Base-by-base conservation (phyloP, 2,797 vertebrate species). In the Anguilla pacifica region DNA sequence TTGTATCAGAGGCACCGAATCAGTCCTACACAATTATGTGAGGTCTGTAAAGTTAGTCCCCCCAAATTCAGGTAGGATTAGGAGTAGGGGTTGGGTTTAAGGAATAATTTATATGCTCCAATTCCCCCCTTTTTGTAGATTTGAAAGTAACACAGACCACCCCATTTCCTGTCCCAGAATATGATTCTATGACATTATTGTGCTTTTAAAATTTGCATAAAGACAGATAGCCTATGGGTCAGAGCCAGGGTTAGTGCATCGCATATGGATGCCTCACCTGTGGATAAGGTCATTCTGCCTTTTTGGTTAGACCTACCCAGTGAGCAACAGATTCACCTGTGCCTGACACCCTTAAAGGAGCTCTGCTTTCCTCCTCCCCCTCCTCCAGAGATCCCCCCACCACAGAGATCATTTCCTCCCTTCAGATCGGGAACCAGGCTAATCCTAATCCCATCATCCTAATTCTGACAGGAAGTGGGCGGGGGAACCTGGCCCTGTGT, bases 391-490 rank as follows among this genome's bases (percentile, higher is more conserved):
- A 0, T 3, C 17, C 39, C 9, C 39, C 19, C 43, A 6, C 77
- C 25, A 43, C n/a, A 84, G 83, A 2, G 74, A 43, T 55, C 82
- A 55, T 31, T 53, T 13, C 49, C 49, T 46, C 4, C 82, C 17
- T 2, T 22, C 53, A 31, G n/a, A 3, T 84, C 64, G 28, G 61
- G 25, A 87, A 55, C 25, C 59, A 46, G 59, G 77, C 51, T 79
- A 83, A 64, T 51, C 74, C 57, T 87, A 83, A 87, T 84, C 86
- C 51, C 86, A 53, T 87, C 49, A 87, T 28, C 64, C 61, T 72
- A 35, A 39, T 87, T 67, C 61, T 46, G 4, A 11, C 74, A 77
- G 46, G 59, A 39, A 61, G 25, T 51, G 28, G 83, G 15, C 5
- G 28, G 28, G 13, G 5, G n/a, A 83, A 59, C 25, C 43, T 5